phyloP scores from a whole-genome alignment of 2,113 vertebrate genomes.

The Leucoraja erinaceus region DNA sequence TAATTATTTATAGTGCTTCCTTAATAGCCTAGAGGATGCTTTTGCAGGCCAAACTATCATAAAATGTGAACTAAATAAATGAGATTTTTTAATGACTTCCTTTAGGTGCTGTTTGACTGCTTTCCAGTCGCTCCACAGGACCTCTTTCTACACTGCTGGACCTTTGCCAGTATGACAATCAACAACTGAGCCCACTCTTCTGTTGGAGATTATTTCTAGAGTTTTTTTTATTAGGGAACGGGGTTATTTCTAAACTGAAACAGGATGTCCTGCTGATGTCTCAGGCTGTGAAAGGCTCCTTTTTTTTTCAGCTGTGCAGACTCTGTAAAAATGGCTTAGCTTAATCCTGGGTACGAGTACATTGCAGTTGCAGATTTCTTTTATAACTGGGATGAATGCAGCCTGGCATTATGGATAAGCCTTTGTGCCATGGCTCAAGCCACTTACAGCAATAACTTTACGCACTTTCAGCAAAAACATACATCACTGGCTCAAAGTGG shows the following conservation, averaged over 20 bases:
- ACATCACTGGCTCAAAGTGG: background rate
- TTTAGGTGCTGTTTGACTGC: constrained; percentile 56
- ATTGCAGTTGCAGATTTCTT: constrained; percentile 46
- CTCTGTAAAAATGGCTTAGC: constrained; percentile 54
- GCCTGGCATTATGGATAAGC: constrained; percentile 32
- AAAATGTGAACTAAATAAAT: constrained; percentile 48
- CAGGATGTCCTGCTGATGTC: constrained; percentile 70
- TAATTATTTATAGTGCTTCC: constrained; percentile 36
- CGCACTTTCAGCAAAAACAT: background rate
- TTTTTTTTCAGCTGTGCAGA: constrained; percentile 40
- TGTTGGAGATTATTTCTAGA: constrained; percentile 60
- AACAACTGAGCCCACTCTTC: constrained; percentile 63
- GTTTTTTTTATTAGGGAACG: constrained; percentile 61
- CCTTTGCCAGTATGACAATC: constrained; percentile 72
- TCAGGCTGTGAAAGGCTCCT: constrained; percentile 52
- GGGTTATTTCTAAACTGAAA: constrained; percentile 68
- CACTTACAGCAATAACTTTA: constrained; percentile 22
- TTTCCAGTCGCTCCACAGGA: constrained; percentile 46
- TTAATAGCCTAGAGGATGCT: constrained; percentile 43
- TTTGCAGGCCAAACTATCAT: constrained; percentile 48
- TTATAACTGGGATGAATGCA: constrained; percentile 37
- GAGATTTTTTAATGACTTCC: constrained; percentile 58
- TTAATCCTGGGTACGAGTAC: constrained; percentile 61
- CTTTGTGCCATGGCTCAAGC: constrained; percentile 24
- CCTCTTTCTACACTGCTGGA: constrained; percentile 58